Percentiles rank a stretch among this genome's conserved stretches.
These are phyloP conservation scores for Cosmorhoe ocellata DNA, from an alignment of 2,888 invertebrate species.

Conservation along the genomic window DNA sequence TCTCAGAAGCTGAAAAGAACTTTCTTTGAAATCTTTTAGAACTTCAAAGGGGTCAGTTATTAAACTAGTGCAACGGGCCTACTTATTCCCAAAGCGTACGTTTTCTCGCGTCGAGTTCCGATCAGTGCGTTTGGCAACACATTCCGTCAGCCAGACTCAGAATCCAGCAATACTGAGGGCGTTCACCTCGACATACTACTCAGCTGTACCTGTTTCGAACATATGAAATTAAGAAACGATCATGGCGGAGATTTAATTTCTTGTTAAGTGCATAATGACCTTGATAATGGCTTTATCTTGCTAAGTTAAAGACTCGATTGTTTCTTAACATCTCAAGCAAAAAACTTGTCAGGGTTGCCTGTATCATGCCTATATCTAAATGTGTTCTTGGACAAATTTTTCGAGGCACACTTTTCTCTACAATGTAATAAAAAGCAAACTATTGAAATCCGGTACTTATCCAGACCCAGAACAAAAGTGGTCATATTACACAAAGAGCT, in stretches of 20 bases:
- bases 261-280: conserved; percentile 2
- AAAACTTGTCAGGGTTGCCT: conserved; percentile 1
- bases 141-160: conserved; percentile 67
- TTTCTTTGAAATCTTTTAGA: not conserved
- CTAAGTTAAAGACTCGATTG: not conserved
- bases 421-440: too few species aligned
- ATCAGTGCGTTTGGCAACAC: conserved; percentile 77
- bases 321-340: not conserved
- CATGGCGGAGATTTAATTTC: conserved; percentile 3
- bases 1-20: too few species aligned
- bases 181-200: conserved; percentile 61
- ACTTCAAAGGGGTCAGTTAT: conserved; percentile 6
- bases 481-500: conserved; percentile 38
- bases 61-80: conserved; percentile 36
- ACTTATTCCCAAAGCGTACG: conserved; percentile 57
- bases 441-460: too few species aligned
- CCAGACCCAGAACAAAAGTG: conserved; percentile 58
- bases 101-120: conserved; percentile 63
- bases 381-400: too few species aligned
- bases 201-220: conserved; percentile 34
- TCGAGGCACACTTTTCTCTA: too few species aligned
- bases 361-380: too few species aligned
- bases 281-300: conserved; percentile 9
- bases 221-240: conserved; percentile 32
- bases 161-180: conserved; percentile 61